Percentiles rank a stretch among this genome's conserved stretches.
phyloP scores from a whole-genome alignment of 2,113 vertebrate genomes.

The Ptilonorhynchus violaceus region DNA sequence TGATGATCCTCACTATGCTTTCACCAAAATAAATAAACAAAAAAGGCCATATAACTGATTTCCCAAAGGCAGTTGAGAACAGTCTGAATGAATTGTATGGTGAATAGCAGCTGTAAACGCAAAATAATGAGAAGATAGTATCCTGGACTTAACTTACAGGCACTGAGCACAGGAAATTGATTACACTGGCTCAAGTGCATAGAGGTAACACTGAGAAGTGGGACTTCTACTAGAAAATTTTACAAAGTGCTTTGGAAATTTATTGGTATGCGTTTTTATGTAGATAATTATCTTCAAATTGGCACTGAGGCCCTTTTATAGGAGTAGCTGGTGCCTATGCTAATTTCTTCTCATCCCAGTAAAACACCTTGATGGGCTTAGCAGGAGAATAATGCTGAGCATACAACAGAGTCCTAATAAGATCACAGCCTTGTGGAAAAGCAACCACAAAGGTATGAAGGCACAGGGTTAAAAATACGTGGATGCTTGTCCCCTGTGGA shows the following conservation, averaged over 20 bases:
- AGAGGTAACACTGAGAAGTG: background rate
- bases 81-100: background rate
- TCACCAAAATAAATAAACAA: background rate
- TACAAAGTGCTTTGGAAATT: background rate
- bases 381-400: background rate
- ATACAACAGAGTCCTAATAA: background rate
- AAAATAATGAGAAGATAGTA: background rate
- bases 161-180: background rate
- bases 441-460: background rate
- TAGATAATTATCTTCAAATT: background rate
- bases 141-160: background rate
- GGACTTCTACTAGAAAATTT: background rate
- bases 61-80: background rate
- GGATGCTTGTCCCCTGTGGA: background rate
- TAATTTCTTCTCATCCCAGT: background rate
- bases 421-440: background rate
- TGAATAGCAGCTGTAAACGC: background rate
- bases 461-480: background rate
- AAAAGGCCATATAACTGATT: background rate
- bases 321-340: rapidly evolving
- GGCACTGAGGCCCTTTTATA: background rate
- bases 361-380: background rate
- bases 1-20: background rate
- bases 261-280: background rate
- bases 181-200: background rate